phyloP scores from a whole-genome alignment of 2,113 vertebrate species.

The Alethe diademata region DNA sequence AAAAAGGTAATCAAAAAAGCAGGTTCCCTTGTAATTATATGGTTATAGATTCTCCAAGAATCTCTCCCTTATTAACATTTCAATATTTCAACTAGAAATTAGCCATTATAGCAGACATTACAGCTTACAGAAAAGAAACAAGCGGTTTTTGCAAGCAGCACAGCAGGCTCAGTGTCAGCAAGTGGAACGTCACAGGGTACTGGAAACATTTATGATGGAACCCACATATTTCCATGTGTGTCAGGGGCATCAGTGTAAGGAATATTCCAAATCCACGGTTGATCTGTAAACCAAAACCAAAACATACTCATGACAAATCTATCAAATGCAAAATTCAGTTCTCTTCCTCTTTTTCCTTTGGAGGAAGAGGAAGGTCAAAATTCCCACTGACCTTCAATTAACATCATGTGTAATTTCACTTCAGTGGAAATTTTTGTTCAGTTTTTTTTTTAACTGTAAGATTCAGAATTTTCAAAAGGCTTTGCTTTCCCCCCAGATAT shows the following conservation, averaged over 20 bases:
- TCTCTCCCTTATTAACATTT: not conserved
- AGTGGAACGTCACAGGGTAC: not conserved
- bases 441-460: not conserved
- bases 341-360: not conserved
- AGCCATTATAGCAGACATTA: not conserved
- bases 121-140: not conserved
- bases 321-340: not conserved
- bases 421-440: not conserved
- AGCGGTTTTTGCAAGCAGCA: not conserved
- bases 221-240: slow-evolving; percentile 94
- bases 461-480: not conserved
- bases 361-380: not conserved
- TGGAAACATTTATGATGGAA: slow-evolving; percentile 80
- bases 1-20: slow-evolving; percentile 21
- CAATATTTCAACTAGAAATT: not conserved
- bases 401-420: not conserved
- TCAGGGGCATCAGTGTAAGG: slow-evolving; percentile 88
- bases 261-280: slow-evolving; percentile 98
- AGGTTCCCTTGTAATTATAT: not conserved
- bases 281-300: slow-evolving; percentile 78
- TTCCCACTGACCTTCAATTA: not conserved
- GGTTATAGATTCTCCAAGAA: not conserved
- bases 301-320: not conserved
- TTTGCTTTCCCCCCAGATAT: not conserved
- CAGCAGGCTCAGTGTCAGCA: not conserved